These are phyloP conservation scores for Balanococcus diminutus DNA, from an alignment of 2,888 invertebrate genomes.

Conservation along the genomic window DNA sequence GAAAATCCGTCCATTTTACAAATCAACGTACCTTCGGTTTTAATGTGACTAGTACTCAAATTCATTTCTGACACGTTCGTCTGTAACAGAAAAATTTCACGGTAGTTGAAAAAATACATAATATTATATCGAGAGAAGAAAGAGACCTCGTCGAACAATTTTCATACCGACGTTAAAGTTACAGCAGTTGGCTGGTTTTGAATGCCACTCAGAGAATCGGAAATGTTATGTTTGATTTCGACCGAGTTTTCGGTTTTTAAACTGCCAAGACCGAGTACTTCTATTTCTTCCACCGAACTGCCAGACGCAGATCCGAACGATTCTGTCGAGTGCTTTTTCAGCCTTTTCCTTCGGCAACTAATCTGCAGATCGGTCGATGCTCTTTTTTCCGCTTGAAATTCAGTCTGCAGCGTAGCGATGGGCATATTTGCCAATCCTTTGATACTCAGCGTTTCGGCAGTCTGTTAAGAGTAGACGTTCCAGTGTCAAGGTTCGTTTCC, in stretches of 20 bases:
- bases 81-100: constrained; percentile 5
- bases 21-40: neutral
- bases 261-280: constrained; percentile 46
- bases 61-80: neutral
- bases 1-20: too few species aligned
- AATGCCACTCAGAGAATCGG: neutral
- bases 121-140: too few species aligned
- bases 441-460: constrained; percentile 84
- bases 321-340: constrained; percentile 72
- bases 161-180: neutral
- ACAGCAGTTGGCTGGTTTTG: neutral
- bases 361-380: constrained; percentile 67
- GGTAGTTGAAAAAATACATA: neutral
- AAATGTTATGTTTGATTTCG: neutral
- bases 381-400: constrained; percentile 62
- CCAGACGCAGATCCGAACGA: constrained; percentile 64
- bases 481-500: neutral
- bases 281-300: constrained; percentile 60
- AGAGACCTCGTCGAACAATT: neutral
- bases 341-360: constrained; percentile 68
- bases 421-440: constrained; percentile 89
- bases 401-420: constrained; percentile 70
- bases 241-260: constrained; percentile 10
- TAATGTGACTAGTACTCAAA: neutral
- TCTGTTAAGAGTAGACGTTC: constrained; percentile 64